Percentiles rank a stretch among this genome's conserved stretches.
Evolutionary conservation across 2,113 vertebrate species (phyloP).

Genomic region (Silurus glanis): DNA sequence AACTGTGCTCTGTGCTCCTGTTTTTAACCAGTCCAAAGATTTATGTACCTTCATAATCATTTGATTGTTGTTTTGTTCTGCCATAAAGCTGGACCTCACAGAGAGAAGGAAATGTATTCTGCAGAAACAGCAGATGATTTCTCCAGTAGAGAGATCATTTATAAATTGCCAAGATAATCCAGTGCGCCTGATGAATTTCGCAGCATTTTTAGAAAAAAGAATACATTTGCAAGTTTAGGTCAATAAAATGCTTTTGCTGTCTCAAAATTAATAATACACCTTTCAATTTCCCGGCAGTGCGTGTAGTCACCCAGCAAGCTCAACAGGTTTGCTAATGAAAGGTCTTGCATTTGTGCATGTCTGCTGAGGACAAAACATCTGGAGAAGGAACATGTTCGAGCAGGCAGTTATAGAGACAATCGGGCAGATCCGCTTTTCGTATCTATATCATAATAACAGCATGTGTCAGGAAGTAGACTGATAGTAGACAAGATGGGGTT

Average conservation of each 20-base stretch:
- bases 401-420: constrained; percentile 1
- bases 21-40: background rate
- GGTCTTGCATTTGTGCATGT: constrained; percentile 9
- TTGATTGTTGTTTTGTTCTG: constrained; percentile 3
- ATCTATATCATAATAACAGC: background rate
- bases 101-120: background rate
- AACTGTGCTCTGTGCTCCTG: background rate
- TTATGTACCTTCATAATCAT: background rate
- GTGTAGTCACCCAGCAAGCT: background rate
- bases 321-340: constrained; percentile 16
- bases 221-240: background rate
- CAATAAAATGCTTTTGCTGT: constrained; percentile 2
- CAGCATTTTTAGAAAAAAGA: background rate
- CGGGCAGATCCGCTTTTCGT: background rate
- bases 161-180: background rate
- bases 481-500: background rate
- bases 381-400: constrained; percentile 16
- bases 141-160: background rate
- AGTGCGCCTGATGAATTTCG: background rate
- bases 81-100: constrained; percentile 16
- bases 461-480: constrained; percentile 8
- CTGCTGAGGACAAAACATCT: constrained; percentile 20
- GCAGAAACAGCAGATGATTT: background rate
- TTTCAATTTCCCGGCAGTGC: background rate
- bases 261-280: background rate